Conservation (phyloP, 2,888 invertebrate genomes). For the Ptychoptera albimana region DNA sequence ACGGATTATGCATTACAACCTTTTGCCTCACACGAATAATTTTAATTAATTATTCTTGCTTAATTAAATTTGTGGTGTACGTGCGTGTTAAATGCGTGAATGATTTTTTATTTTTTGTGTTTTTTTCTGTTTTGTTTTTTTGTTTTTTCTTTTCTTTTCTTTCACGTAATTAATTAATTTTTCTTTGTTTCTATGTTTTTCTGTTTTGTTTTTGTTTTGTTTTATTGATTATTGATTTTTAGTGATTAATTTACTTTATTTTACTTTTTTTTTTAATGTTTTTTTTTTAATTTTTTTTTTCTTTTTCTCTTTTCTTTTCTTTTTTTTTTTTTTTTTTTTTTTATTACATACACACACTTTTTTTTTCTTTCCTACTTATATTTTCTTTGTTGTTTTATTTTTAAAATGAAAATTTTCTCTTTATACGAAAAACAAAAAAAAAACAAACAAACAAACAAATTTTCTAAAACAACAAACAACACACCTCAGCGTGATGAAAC, state of each 20-base stretch:
- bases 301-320: constrained; percentile 3
- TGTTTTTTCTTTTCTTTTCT: neutral
- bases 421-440: neutral
- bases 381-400: constrained; percentile 5
- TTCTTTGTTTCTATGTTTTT: neutral
- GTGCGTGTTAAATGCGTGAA: too few species aligned
- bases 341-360: too few species aligned
- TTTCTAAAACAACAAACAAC: neutral
- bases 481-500: constrained; percentile 29
- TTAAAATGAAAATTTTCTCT: constrained; percentile 1
- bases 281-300: constrained; percentile 4
- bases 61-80: too few species aligned
- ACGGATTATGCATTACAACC: too few species aligned
- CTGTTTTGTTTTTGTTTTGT: constrained; percentile 4
- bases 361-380: neutral
- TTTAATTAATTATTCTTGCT: too few species aligned
- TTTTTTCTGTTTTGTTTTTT: neutral
- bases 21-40: too few species aligned
- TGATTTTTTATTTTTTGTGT: neutral
- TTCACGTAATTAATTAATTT: neutral
- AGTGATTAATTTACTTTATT: constrained; percentile 1
- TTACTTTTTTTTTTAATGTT: too few species aligned
- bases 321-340: neutral
- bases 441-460: neutral
- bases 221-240: constrained; percentile 2